phyloP scores from a whole-genome alignment of 2,797 vertebrate species.

The Sebastes vulpes region DNA sequence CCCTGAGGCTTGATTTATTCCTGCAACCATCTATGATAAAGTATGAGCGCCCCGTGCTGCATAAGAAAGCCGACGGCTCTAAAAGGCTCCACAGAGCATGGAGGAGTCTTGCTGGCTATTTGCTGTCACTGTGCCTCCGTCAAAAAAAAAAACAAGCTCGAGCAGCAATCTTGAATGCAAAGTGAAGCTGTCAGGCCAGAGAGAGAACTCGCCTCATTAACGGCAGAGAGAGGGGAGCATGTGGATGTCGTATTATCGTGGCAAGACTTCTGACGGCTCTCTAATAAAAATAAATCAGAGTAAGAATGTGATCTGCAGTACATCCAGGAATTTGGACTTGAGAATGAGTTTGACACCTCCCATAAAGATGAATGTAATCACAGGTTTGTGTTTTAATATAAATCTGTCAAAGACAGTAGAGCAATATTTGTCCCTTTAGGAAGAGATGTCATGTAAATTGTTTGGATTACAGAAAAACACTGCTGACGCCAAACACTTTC shows the following conservation, averaged over 20 bases:
- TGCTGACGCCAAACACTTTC: neutral
- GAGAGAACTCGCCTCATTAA: conserved; percentile 58
- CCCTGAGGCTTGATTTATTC: conserved; percentile 57
- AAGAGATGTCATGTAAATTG: neutral
- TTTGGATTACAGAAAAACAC: conserved; percentile 5
- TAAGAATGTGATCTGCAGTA: neutral
- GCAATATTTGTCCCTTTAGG: neutral
- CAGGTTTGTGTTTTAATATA: neutral
- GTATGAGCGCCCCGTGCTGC: conserved; percentile 11
- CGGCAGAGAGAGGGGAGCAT: neutral
- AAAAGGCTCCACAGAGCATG: conserved; percentile 1
- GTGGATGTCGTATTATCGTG: neutral
- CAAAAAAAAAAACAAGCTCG: conserved; percentile 16
- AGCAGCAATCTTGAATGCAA: conserved; percentile 54
- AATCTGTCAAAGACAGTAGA: neutral
- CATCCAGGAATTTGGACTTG: neutral
- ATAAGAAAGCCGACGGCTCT: conserved; percentile 11
- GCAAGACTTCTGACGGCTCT: conserved; percentile 21
- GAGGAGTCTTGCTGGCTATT: conserved; percentile 6
- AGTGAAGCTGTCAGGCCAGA: conserved; percentile 47
- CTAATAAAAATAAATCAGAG: conserved; percentile 32
- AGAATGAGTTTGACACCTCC: neutral
- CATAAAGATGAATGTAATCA: neutral
- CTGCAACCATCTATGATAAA: conserved; percentile 30
- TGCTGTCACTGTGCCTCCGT: conserved; percentile 17